A percentile compares a stretch with the other conserved stretches of the same genome.
phyloP scores from a whole-genome alignment of 2,888 invertebrate genomes.

The Drosophila anceps region DNA sequence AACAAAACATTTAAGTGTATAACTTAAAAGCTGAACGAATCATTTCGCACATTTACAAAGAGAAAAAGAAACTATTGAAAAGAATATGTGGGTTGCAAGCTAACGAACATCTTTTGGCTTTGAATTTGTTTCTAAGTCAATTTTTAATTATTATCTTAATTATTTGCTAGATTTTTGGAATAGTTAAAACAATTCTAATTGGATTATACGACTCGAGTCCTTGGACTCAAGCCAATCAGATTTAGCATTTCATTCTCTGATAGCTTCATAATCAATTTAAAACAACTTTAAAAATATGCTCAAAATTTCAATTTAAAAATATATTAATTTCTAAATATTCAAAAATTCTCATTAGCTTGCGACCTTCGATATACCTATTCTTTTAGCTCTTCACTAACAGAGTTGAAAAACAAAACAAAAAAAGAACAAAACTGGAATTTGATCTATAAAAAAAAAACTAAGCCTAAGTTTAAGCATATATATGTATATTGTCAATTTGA shows the following conservation, averaged over 20 bases:
- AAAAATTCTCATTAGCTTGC: not conserved
- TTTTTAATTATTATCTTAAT: not conserved
- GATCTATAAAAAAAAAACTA: slow-evolving; percentile 43
- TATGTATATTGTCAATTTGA: slow-evolving; percentile 67
- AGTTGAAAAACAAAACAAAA: not conserved
- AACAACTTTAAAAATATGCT: not conserved
- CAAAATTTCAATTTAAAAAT: not conserved
- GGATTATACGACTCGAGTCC: not conserved
- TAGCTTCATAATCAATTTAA: not conserved
- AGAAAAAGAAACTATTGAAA: not conserved
- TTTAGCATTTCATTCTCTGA: not conserved
- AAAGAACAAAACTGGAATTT: slow-evolving; percentile 51
- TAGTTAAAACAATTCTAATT: not conserved
- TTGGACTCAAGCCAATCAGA: not conserved
- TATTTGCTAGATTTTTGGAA: not conserved
- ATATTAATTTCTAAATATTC: not conserved
- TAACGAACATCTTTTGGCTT: not conserved
- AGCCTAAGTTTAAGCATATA: slow-evolving; percentile 46
- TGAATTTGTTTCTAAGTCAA: not conserved
- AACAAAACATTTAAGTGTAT: slow-evolving; percentile 23
- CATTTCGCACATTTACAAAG: slow-evolving; percentile 28
- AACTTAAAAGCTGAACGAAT: slow-evolving; percentile 5
- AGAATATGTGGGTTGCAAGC: not conserved
- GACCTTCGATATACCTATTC: not conserved
- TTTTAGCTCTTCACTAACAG: not conserved